Conservation (phyloP, 2,113 vertebrate species). For the Saguinus imperator region DNA sequence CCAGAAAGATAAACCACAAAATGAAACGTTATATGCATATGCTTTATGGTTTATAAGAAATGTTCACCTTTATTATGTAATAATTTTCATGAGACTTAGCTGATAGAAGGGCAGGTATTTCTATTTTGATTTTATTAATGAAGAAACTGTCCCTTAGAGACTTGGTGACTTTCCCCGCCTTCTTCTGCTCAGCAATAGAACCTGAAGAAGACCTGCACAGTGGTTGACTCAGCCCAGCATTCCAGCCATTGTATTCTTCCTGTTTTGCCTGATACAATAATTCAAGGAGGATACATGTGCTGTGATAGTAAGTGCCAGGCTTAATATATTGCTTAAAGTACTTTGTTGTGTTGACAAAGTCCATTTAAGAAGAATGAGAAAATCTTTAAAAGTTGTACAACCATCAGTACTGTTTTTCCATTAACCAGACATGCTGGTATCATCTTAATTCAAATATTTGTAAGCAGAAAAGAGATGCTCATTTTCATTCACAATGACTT, state of each 20-base stretch:
- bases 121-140: neutral
- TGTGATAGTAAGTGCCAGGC: constrained; percentile 6
- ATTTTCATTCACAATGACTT: constrained; percentile 74
- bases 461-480: constrained; percentile 67
- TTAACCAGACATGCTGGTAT: constrained; percentile 60
- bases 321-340: constrained; percentile 58
- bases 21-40: neutral
- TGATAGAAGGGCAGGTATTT: neutral
- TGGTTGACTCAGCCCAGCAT: neutral
- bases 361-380: constrained; percentile 66
- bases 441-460: constrained; percentile 77
- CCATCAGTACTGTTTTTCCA: constrained; percentile 53
- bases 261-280: neutral
- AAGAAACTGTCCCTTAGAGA: neutral
- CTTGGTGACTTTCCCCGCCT: neutral
- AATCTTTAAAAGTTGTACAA: constrained; percentile 62
- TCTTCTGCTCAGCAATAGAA: neutral
- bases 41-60: constrained; percentile 15
- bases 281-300: constrained; percentile 43
- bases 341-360: constrained; percentile 52
- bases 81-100: neutral
- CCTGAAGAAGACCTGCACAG: neutral
- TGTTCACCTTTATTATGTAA: neutral
- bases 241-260: neutral
- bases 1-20: constrained; percentile 28